Evolutionary conservation across 2,113 vertebrate genomes (phyloP), one percentile per base, ranked within the genome.

Genomic region (Phalacrocorax brasilianus): DNA sequence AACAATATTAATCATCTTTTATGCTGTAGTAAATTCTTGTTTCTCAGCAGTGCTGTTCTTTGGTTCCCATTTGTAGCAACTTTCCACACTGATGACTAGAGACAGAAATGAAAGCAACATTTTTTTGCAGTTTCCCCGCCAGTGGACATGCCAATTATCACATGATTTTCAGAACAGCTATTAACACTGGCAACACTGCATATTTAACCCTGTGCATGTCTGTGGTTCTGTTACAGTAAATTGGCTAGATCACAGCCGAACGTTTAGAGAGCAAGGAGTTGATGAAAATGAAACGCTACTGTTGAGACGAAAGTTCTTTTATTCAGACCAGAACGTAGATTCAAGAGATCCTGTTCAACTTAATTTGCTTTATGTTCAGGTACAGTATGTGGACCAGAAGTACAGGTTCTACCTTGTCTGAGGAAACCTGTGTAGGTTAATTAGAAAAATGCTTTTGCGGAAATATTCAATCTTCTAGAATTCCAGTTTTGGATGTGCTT

Each of bases 271-370:
- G 91, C 99, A 99, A 96, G 99, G 99, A 5, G 99, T 99, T 6
- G 99, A 99, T 81, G 99, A 99, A 81, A 99, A 98, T 1, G 99
- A 99, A 96, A 99, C 98, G 0, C 96, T 99, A 24, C 98, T 99
- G 82, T 98, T 99, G 44, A 97, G 99, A 63, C 98, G 99, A 4
- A 99, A 99, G 97, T 99, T 99, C 97, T 99, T 99, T 97, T 99
- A 99, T 93, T 99, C 99, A 0, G 99, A 99, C 96, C 99, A 99
- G 98, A 99, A 99, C 3, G 99, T 99, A 66, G 99, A 99, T 96
- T 99, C 99, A 0, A 98, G 99, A 88, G 99, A 99, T 96, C 99
- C 99, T 0, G 99, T 99, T 62, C 99, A 99, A 96, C 98, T 99
- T 47, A 99, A 99, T 97, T 97, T 99, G 95, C 99, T 99, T 59